Evolutionary conservation across 2,888 invertebrate genomes (phyloP).

Genomic region (Chaetogeoica ovagalla): DNA sequence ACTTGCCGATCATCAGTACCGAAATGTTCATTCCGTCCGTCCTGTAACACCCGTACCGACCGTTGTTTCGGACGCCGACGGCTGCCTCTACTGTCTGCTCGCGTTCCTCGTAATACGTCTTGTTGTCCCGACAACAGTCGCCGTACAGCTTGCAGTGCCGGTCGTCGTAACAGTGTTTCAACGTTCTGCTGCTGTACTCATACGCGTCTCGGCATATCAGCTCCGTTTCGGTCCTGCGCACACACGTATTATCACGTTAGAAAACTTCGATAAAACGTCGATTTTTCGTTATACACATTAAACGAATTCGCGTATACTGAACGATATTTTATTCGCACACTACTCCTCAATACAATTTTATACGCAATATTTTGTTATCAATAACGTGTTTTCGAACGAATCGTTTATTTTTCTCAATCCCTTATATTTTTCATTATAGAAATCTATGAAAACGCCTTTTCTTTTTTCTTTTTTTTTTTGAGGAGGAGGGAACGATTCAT

Average conservation of each 20-base stretch:
- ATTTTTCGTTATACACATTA: no score
- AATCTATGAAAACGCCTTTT: no score
- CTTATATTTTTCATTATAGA: no score
- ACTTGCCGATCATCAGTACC: conserved; percentile 59
- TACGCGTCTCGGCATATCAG: conserved; percentile 4
- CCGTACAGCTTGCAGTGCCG: conserved; percentile 60
- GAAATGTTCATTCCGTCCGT: conserved; percentile 60
- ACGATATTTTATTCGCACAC: no score
- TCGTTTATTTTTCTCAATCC: no score
- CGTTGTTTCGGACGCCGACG: conserved; percentile 58
- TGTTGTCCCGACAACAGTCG: conserved; percentile 61
- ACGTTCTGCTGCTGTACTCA: not conserved
- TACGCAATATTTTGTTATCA: no score
- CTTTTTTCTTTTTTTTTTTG: no score
- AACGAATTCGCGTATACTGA: no score
- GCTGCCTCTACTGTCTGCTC: conserved; percentile 58
- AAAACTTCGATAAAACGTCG: no score
- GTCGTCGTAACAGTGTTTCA: conserved; percentile 61
- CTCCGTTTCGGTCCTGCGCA: conserved; percentile 25
- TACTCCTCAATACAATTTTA: no score
- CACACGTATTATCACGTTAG: not conserved
- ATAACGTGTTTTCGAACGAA: no score
- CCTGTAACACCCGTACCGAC: conserved; percentile 59
- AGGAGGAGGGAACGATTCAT: no score
- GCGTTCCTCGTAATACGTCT: conserved; percentile 55